Evolutionary conservation across 2,797 vertebrate species (phyloP).

Genomic region (Siniperca scherzeri): DNA sequence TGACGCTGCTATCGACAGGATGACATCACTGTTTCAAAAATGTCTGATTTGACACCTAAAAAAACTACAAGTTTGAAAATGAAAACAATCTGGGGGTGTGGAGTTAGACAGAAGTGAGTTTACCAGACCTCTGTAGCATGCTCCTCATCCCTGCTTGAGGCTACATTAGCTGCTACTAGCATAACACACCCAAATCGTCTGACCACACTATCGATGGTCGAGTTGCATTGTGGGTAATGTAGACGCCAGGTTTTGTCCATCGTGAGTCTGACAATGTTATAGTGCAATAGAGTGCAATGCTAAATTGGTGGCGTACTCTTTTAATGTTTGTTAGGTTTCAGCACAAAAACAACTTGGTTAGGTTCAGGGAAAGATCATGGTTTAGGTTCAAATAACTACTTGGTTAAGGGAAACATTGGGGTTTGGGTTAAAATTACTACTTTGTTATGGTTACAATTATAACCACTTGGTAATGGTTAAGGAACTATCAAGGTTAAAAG

Average conservation of each 20-base stretch:
- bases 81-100: neutral
- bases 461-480: too few species aligned
- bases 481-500: neutral
- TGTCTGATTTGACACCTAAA: too few species aligned
- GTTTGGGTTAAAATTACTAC: neutral
- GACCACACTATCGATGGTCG: neutral
- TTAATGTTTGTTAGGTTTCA: neutral
- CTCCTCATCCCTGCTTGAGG: too few species aligned
- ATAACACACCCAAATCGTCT: neutral
- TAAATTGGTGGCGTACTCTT: neutral
- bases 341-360: too few species aligned
- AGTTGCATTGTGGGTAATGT: neutral
- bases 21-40: neutral
- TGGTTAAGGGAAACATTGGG: neutral
- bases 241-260: neutral
- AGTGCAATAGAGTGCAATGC: too few species aligned
- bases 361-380: neutral
- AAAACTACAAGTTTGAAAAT: too few species aligned
- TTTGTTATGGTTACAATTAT: too few species aligned
- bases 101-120: too few species aligned
- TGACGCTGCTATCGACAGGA: neutral
- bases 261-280: neutral
- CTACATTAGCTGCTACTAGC: neutral
- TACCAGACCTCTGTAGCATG: too few species aligned
- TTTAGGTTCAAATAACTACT: neutral